A percentile compares a stretch with the other conserved stretches of the same genome.
Conservation (phyloP, 2,797 vertebrate genomes). For the Numenius phaeopus region DNA sequence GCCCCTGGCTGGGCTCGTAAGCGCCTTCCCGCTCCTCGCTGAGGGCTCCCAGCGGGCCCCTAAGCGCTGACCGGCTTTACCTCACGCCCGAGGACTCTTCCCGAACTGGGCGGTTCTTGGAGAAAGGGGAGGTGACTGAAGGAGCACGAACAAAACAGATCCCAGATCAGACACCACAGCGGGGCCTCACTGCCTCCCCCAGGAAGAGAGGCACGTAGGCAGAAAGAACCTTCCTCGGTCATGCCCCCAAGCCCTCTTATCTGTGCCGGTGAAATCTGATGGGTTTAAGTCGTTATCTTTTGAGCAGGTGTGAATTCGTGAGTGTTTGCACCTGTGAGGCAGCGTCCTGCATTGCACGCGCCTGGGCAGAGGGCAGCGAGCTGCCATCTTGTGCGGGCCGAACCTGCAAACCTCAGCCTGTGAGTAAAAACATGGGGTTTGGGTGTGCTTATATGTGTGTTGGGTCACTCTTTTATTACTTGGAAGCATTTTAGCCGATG, state of each 20-base stretch:
- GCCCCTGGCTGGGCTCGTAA: accelerated
- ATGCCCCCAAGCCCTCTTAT: accelerated
- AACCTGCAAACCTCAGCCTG: accelerated
- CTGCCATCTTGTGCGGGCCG: accelerated
- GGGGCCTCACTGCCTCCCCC: accelerated
- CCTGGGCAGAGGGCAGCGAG: accelerated
- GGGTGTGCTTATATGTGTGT: accelerated
- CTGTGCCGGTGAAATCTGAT: accelerated
- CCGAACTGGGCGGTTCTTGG: neutral
- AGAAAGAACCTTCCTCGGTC: neutral
- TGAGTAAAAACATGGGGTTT: accelerated
- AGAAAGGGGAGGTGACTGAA: neutral
- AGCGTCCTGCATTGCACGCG: accelerated
- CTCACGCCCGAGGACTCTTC: accelerated
- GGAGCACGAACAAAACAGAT: neutral
- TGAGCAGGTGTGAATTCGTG: neutral
- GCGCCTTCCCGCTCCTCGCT: neutral
- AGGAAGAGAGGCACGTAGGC: accelerated
- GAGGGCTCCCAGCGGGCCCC: neutral
- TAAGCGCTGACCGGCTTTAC: accelerated
- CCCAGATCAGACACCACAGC: accelerated
- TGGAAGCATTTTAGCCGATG: accelerated
- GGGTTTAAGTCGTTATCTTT: neutral
- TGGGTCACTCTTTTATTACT: neutral
- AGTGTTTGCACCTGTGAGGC: neutral